Conservation (phyloP, 2,888 invertebrate species). For the Eristalis intricaria region DNA sequence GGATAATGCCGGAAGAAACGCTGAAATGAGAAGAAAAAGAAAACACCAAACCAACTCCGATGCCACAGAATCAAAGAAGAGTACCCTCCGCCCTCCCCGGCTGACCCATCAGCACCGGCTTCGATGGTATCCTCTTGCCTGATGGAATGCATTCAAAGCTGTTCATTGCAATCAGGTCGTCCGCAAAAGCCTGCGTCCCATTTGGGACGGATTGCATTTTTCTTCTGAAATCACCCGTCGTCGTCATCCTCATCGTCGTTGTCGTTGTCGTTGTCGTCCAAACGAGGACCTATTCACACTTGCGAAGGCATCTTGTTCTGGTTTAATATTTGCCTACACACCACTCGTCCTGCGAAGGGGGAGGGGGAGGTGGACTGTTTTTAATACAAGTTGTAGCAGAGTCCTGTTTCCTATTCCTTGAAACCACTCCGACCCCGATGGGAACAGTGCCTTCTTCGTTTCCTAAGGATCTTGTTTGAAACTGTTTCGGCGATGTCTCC, state of each 20-base stretch:
- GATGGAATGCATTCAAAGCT: constrained; percentile 61
- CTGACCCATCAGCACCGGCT: not conserved
- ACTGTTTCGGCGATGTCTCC: constrained; percentile 27
- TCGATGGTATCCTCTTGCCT: constrained; percentile 31
- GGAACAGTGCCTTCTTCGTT: not conserved
- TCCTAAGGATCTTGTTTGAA: constrained; percentile 49
- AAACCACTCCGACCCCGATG: not conserved
- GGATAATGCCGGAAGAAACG: constrained; percentile 45
- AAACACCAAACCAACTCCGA: not conserved
- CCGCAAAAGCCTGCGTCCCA: constrained; percentile 47
- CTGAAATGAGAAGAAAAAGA: constrained; percentile 38
- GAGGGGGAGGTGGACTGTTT: too few relatives aligned
- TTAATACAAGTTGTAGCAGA: constrained; percentile 31
- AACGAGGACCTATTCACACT: not conserved
- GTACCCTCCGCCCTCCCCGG: not conserved
- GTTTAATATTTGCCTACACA: constrained; percentile 56
- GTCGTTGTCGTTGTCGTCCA: not conserved
- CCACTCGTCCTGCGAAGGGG: not conserved
- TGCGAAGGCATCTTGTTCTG: constrained; percentile 9
- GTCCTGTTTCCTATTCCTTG: not conserved
- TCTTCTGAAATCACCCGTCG: not conserved
- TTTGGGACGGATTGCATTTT: constrained; percentile 39
- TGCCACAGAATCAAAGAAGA: constrained; percentile 2
- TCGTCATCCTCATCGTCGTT: not conserved
- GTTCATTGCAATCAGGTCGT: constrained; percentile 49